A percentile compares a stretch with the other conserved stretches of the same genome.
Evolutionary conservation across 1,140 invertebrate species (phyloP).

Genomic region (Drosophila sechellia): DNA sequence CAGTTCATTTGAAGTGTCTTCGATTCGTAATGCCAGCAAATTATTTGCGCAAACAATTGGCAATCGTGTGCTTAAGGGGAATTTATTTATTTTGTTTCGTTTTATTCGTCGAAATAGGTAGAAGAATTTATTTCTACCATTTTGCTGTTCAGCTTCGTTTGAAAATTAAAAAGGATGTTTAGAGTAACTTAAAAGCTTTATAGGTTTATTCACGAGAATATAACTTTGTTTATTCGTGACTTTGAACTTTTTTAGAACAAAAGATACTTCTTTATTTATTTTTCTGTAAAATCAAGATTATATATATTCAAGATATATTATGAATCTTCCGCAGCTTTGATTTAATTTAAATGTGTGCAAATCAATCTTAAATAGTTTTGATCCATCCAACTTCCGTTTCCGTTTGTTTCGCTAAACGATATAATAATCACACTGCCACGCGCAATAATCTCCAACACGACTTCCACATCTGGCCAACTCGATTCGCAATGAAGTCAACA

Average conservation of each 20-base stretch:
- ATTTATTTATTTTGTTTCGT: slow-evolving; percentile 9
- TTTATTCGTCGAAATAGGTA: slow-evolving; percentile 16
- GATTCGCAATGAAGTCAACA: slow-evolving; percentile 30
- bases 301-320: background rate
- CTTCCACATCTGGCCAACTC: slow-evolving; percentile 38
- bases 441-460: slow-evolving; percentile 42
- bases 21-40: slow-evolving; percentile 16
- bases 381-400: slow-evolving; percentile 21
- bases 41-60: slow-evolving; percentile 20
- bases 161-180: slow-evolving; percentile 3
- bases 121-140: slow-evolving; percentile 4
- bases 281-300: too few species aligned
- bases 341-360: background rate
- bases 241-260: too few species aligned
- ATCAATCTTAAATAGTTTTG: background rate
- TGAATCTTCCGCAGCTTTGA: background rate
- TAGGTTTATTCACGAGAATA: too few species aligned
- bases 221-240: too few species aligned
- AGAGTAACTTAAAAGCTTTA: background rate
- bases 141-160: slow-evolving; percentile 7
- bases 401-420: slow-evolving; percentile 10
- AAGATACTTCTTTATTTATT: too few species aligned
- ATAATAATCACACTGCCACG: background rate
- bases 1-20: slow-evolving; percentile 12
- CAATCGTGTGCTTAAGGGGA: background rate